phyloP scores from a whole-genome alignment of 2,113 vertebrate genomes.

The Rhabdomys dilectus region DNA sequence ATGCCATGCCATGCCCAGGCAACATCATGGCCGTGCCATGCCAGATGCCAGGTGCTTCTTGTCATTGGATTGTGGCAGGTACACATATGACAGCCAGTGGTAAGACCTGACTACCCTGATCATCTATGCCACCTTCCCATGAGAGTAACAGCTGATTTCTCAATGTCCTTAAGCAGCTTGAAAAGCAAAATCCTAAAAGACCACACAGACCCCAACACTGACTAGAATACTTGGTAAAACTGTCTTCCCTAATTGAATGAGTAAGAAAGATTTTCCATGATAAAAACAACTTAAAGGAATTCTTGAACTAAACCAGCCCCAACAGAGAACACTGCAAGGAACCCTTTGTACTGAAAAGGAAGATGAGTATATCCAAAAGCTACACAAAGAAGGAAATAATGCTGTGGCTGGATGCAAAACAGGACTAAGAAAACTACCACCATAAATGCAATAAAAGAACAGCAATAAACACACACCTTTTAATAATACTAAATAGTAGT shows the following conservation, averaged over 20 bases:
- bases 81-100: not conserved
- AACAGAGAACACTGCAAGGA: not conserved
- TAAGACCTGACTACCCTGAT: not conserved
- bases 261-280: not conserved
- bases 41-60: not conserved
- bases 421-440: not conserved
- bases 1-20: not conserved
- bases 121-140: not conserved
- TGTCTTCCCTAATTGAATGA: not conserved
- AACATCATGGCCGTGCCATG: not conserved
- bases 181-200: not conserved
- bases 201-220: not conserved
- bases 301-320: not conserved
- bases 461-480: not conserved
- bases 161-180: not conserved
- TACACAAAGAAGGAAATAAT: no score
- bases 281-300: not conserved
- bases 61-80: not conserved
- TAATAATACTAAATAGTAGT: not conserved
- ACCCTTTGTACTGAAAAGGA: not conserved
- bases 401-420: not conserved
- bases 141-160: not conserved
- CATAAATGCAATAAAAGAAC: no score
- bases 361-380: no score
- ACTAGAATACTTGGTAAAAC: not conserved